A percentile compares a stretch with the other conserved stretches of the same genome.
Evolutionary conservation across 2,113 vertebrate genomes (phyloP).

Genomic region (Cyanoramphus novaezelandiae): DNA sequence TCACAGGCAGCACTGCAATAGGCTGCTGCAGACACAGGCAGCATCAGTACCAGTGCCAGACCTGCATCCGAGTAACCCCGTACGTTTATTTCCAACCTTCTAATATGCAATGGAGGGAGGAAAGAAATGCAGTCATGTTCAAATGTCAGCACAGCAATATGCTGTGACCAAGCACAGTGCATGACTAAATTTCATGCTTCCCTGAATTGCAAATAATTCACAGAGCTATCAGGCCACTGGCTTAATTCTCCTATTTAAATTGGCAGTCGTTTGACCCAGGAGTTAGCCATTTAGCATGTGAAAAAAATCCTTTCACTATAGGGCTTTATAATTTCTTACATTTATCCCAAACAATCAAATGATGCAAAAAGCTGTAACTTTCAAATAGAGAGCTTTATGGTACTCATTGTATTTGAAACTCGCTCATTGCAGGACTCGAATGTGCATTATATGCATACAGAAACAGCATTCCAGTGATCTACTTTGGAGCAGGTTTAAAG

Average conservation of each 20-base stretch:
- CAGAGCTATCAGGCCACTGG: not conserved
- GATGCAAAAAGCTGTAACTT: not conserved
- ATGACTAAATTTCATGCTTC: conserved; percentile 50
- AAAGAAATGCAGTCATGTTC: not conserved
- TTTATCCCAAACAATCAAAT: not conserved
- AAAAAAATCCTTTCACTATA: not conserved
- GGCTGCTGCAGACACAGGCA: not conserved
- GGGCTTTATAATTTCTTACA: not conserved
- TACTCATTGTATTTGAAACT: not conserved
- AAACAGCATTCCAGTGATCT: not conserved
- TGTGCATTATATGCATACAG: not conserved
- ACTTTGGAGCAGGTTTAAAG: not conserved
- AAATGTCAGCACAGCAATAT: conserved; percentile 22
- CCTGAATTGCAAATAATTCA: conserved; percentile 26
- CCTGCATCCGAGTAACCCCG: not conserved
- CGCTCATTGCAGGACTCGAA: not conserved
- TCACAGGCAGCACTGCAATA: not conserved
- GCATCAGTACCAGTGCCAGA: not conserved
- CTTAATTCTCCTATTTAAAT: conserved; percentile 15
- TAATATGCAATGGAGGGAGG: not conserved
- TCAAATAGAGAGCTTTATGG: not conserved
- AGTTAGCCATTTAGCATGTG: not conserved
- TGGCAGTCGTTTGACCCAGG: not conserved
- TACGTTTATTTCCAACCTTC: not conserved
- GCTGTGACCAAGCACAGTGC: not conserved